Percentiles rank a stretch among this genome's conserved stretches.
phyloP scores from a whole-genome alignment of 2,888 invertebrate genomes.

The Limnephilus rhombicus region DNA sequence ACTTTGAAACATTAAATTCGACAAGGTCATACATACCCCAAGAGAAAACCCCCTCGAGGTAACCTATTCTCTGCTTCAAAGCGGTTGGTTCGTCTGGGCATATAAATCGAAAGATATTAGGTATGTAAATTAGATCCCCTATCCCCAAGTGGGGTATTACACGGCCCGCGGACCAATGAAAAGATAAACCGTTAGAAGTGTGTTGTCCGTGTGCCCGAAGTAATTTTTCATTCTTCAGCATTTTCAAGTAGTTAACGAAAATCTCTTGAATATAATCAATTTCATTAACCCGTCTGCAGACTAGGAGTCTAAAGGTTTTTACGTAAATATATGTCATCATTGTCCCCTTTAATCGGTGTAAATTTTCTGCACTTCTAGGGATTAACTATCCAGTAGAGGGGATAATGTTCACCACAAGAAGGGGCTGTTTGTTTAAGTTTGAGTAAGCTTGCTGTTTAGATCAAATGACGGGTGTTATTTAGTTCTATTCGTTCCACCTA shows the following conservation, averaged over 20 bases:
- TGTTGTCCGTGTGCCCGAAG: no score
- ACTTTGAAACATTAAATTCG: no score
- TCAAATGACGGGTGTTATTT: neutral
- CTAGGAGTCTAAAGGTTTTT: no score
- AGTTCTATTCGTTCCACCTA: neutral
- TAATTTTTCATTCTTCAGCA: no score
- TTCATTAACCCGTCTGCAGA: no score
- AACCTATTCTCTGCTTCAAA: neutral
- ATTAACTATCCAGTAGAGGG: neutral
- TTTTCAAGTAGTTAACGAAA: no score
- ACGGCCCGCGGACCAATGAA: neutral
- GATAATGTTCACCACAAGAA: neutral
- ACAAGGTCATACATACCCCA: neutral
- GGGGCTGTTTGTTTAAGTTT: neutral
- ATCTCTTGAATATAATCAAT: no score
- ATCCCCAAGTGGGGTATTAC: neutral
- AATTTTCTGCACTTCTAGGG: neutral
- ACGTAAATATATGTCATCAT: no score
- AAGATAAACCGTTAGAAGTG: no score
- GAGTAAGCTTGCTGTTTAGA: neutral
- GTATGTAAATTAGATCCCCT: neutral
- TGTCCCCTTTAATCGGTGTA: no score
- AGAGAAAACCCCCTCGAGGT: neutral
- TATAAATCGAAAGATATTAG: no score
- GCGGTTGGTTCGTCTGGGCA: no score